Base-by-base conservation (phyloP, 2,113 vertebrate genomes). In the Cinclus cinclus region DNA sequence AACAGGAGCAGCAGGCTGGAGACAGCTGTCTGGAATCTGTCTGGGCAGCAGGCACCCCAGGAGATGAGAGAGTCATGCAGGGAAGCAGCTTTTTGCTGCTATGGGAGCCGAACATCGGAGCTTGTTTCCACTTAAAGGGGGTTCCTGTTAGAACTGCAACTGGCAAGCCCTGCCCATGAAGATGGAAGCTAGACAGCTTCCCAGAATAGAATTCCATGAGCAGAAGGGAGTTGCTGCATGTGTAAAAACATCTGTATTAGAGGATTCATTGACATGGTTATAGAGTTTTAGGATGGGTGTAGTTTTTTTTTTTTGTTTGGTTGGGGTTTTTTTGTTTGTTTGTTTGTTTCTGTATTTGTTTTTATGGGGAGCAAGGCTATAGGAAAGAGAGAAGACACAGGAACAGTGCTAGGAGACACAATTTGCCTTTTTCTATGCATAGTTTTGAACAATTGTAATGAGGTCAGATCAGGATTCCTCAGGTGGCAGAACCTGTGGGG, bases 21-120 rank as follows among this genome's bases (percentile, higher is more conserved):
- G 95, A 94, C 96, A 96, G 95, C 89, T 97, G 94, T 92, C 94
- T 96, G 94, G 90, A 88, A 90, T 94, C 90, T 89, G 90, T 97
- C 95, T 97, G 88, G 92, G 93, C 94, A 94, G 93, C 94, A 90
- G 60, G 90, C 92, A 96, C 73, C 83, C 85, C 76, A 90, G 90
- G 89, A 96, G 94, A 95, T 82, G 92, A 90, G 94, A 47, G 86
- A 78, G 18, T 82, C 88, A n/a, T 60, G 90, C 88, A 86, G 83
- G 49, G 95, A 95, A 95, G 90, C 93, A 90, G 95, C 85, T 86
- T 95, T 94, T 65, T 90, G 60, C 94, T 94, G 88, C 69, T 83
- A 2, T 75, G 86, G 90, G 85, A 93, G 90, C 41, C 0, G 2
- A 91, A 75, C 73, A 60, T 81, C 3, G 37, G 73, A 89, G 73